These are phyloP conservation scores for Alitta virens DNA, from an alignment of 2,888 invertebrate genomes.

Conservation along the genomic window DNA sequence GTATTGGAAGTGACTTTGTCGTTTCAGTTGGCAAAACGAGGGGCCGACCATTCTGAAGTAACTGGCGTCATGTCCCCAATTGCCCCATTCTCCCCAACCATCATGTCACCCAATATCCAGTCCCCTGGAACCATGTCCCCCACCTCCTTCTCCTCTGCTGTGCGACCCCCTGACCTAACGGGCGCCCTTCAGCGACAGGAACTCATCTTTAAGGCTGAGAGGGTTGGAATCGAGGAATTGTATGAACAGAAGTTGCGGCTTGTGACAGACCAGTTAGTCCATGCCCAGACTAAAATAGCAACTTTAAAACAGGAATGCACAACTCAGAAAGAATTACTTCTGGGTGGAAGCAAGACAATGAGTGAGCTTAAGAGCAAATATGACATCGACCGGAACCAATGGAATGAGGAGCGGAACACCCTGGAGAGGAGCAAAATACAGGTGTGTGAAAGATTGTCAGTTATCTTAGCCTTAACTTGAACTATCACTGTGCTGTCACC, in stretches of 20 bases:
- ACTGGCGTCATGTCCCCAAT: no score
- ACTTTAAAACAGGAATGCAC: conserved; percentile 23
- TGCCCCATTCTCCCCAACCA: not conserved
- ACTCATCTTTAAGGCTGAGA: conserved; percentile 22
- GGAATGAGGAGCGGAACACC: conserved; percentile 42
- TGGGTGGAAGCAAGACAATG: conserved; percentile 24
- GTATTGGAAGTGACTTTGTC: no score
- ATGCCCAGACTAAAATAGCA: conserved; percentile 11
- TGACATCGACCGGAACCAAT: conserved; percentile 31
- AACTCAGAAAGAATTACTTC: conserved; percentile 23
- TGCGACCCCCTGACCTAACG: conserved; percentile 10
- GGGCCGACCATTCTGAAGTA: no score
- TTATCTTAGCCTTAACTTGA: no score
- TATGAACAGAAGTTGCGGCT: conserved; percentile 18
- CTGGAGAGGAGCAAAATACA: conserved; percentile 39
- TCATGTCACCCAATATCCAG: not conserved
- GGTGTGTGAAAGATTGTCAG: conserved; percentile 32
- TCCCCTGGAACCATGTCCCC: not conserved
- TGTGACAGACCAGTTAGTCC: conserved; percentile 8
- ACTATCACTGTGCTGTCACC: no score
- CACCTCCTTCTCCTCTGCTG: not conserved
- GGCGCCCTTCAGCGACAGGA: conserved; percentile 23
- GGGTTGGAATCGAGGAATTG: conserved; percentile 20
- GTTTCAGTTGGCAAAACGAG: no score
- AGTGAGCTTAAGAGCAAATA: conserved; percentile 29